A percentile compares a stretch with the other conserved stretches of the same genome.
Conservation (phyloP, 2,888 invertebrate genomes). For the Sylvicola fuscatus region DNA sequence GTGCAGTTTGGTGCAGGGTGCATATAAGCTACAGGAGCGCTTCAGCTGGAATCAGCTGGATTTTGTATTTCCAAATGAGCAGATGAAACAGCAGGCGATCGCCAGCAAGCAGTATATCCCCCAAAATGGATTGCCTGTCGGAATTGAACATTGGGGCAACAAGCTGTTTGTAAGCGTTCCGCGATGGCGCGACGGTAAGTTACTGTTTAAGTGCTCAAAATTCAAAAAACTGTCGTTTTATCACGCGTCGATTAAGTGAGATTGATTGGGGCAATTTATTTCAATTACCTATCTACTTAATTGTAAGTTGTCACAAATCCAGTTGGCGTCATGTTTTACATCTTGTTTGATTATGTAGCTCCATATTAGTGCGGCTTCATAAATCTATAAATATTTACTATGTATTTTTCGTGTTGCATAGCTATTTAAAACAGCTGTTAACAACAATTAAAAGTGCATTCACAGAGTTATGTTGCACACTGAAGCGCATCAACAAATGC, state of each 20-base stretch:
- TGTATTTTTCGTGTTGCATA: no score
- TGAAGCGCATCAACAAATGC: no score
- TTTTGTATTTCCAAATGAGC: slow-evolving; percentile 47
- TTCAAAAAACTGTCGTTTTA: neutral
- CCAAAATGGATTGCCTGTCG: slow-evolving; percentile 62
- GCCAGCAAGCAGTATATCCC: slow-evolving; percentile 44
- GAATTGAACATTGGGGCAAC: slow-evolving; percentile 59
- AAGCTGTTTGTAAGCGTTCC: slow-evolving; percentile 70
- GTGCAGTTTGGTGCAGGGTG: slow-evolving; percentile 7
- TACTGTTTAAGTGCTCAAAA: neutral
- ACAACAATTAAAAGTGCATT: no score
- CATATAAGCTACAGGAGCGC: slow-evolving; percentile 39
- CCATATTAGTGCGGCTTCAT: no score
- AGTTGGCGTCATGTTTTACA: no score
- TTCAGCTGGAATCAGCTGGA: slow-evolving; percentile 59
- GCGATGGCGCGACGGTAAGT: slow-evolving; percentile 54
- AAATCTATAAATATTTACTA: no score
- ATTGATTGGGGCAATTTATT: no score
- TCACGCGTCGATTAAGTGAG: neutral
- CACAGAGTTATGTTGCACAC: no score
- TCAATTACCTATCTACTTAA: no score
- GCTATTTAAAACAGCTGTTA: no score
- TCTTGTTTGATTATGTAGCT: no score
- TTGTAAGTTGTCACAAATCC: no score
- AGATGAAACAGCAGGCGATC: slow-evolving; percentile 39